Conservation (phyloP, 2,888 invertebrate genomes). For the Prionchulus punctatus region DNA sequence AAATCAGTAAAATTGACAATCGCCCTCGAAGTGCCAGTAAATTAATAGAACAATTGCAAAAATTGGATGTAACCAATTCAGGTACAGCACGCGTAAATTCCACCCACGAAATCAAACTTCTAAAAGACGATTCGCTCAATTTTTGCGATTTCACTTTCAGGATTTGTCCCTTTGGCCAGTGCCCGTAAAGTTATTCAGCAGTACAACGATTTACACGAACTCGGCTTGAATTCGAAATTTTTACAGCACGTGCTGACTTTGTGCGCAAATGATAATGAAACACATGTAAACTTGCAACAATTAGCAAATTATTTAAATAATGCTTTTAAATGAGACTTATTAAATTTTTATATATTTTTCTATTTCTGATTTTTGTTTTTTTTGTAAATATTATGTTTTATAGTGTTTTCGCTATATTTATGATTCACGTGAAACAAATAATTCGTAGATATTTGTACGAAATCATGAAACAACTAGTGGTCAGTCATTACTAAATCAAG, state of each 20-base stretch:
- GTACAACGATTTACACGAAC: conserved; percentile 5
- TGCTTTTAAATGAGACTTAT: too few relatives aligned
- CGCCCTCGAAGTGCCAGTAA: neutral
- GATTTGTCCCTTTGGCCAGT: neutral
- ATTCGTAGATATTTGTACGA: too few relatives aligned
- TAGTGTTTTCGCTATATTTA: too few relatives aligned
- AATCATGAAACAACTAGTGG: too few relatives aligned
- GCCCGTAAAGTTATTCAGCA: conserved; percentile 2
- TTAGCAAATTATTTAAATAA: neutral
- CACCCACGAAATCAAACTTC: neutral
- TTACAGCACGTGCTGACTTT: neutral
- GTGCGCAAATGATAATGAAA: neutral
- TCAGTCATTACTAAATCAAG: too few relatives aligned
- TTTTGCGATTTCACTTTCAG: neutral
- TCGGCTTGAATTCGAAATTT: conserved; percentile 5
- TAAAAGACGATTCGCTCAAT: neutral
- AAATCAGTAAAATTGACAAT: neutral
- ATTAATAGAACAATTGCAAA: neutral
- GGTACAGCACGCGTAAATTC: neutral
- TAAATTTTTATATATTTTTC: too few relatives aligned
- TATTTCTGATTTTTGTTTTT: too few relatives aligned
- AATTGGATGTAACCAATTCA: neutral
- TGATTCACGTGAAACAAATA: too few relatives aligned
- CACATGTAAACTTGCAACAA: neutral
- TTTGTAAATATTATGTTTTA: too few relatives aligned